A percentile compares a stretch with the other conserved stretches of the same genome.
phyloP scores from a whole-genome alignment of 2,888 invertebrate genomes.

The Nomada lathburiana region DNA sequence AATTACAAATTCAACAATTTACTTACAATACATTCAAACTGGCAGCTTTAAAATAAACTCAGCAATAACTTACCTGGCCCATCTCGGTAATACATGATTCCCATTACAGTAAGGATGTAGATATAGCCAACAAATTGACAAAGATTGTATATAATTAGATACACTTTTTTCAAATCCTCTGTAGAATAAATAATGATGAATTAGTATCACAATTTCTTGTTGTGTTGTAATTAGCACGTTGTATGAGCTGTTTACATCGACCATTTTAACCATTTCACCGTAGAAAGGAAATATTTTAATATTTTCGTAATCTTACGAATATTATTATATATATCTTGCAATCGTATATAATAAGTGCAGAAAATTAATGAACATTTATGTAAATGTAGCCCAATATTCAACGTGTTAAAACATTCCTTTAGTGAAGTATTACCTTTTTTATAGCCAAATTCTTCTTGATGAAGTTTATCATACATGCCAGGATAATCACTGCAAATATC shows the following conservation, averaged over 20 bases:
- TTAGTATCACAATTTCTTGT: background rate
- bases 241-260: too few species aligned
- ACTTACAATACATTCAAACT: background rate
- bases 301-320: too few species aligned
- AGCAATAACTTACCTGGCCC: conserved; percentile 86
- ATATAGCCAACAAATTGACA: conserved; percentile 94
- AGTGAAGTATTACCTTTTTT: conserved; percentile 87
- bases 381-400: too few species aligned
- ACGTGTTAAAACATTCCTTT: background rate
- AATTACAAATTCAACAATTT: conserved; percentile 49
- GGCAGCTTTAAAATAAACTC: background rate
- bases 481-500: conserved; percentile 92
- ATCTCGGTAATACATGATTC: conserved; percentile 90
- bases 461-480: conserved; percentile 89
- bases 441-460: conserved; percentile 92
- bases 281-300: too few species aligned
- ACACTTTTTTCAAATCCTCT: conserved; percentile 93
- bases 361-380: too few species aligned
- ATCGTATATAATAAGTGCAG: too few species aligned
- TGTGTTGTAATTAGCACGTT: conserved; percentile 1
- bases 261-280: too few species aligned
- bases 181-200: conserved; percentile 79
- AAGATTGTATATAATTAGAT: conserved; percentile 94
- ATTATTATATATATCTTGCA: too few species aligned
- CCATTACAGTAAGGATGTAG: conserved; percentile 91